A percentile compares a stretch with the other conserved stretches of the same genome.
phyloP scores from a whole-genome alignment of 2,113 vertebrate species.

The Heptranchias perlo region DNA sequence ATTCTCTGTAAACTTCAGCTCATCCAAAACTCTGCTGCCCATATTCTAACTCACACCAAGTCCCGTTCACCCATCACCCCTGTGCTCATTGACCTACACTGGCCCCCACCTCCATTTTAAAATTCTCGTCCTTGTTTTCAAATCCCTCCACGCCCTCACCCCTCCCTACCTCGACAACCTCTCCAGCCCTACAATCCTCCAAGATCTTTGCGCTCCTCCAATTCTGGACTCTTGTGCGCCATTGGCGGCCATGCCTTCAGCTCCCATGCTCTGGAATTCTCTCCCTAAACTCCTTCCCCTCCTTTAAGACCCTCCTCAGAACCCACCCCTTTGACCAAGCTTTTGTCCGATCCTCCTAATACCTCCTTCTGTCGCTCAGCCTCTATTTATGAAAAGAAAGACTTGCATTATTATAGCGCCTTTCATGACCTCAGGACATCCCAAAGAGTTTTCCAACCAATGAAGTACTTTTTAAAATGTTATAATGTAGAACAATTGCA shows the following conservation, averaged over 20 bases:
- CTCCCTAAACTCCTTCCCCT: no score
- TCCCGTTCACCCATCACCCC: no score
- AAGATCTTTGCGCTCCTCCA: background rate
- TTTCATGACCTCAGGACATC: no score
- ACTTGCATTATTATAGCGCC: no score
- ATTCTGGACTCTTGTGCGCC: background rate
- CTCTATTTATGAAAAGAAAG: background rate
- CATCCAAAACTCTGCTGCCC: background rate
- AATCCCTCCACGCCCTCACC: background rate
- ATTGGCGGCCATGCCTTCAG: background rate
- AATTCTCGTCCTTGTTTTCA: background rate
- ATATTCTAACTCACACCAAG: no score
- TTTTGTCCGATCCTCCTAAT: background rate
- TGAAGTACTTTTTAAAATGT: no score
- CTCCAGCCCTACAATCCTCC: background rate
- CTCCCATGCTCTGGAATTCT: background rate
- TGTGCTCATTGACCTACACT: no score
- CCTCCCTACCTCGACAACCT: background rate
- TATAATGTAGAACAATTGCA: no score
- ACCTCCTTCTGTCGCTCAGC: background rate
- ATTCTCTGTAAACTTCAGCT: background rate
- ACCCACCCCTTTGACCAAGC: background rate
- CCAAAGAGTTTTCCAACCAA: no score
- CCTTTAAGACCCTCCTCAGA: no score
- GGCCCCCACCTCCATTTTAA: background rate